phyloP scores from a whole-genome alignment of 2,888 invertebrate genomes.

The Priocnemis perturbator region DNA sequence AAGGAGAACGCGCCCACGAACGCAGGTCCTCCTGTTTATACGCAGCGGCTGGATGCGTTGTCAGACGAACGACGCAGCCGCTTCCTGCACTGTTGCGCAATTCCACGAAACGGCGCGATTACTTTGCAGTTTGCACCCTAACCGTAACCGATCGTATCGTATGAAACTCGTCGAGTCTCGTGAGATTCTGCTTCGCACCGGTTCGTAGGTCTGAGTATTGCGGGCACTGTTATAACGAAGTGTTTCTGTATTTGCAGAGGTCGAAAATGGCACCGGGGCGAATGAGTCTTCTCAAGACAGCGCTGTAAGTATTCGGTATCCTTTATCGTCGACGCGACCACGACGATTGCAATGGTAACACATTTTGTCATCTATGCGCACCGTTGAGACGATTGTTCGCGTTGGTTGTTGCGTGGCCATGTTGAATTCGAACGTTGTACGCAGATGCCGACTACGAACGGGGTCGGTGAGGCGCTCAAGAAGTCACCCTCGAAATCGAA shows the following conservation, averaged over 20 bases:
- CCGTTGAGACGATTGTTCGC: not conserved
- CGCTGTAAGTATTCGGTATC: constrained; percentile 78
- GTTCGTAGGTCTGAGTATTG: not conserved
- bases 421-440: not conserved
- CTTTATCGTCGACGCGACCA: not conserved
- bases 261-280: constrained; percentile 89
- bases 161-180: too few relatives aligned
- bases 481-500: constrained; percentile 80
- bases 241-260: constrained; percentile 79
- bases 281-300: constrained; percentile 89
- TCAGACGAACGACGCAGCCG: not conserved
- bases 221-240: constrained; percentile 9
- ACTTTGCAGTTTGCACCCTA: too few relatives aligned
- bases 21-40: constrained; percentile 13
- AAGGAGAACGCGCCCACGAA: constrained; percentile 23
- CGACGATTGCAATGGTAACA: too few relatives aligned
- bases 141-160: too few relatives aligned
- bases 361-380: too few relatives aligned
- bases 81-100: not conserved
- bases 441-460: constrained; percentile 77
- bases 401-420: not conserved
- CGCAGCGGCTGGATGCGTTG: not conserved
- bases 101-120: too few relatives aligned
- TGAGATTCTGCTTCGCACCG: constrained; percentile 57
- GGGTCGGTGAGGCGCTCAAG: constrained; percentile 83